Percentiles rank a stretch among this genome's conserved stretches.
Conservation (phyloP, 2,888 invertebrate genomes). For the Glyphotaelius pellucidus region DNA sequence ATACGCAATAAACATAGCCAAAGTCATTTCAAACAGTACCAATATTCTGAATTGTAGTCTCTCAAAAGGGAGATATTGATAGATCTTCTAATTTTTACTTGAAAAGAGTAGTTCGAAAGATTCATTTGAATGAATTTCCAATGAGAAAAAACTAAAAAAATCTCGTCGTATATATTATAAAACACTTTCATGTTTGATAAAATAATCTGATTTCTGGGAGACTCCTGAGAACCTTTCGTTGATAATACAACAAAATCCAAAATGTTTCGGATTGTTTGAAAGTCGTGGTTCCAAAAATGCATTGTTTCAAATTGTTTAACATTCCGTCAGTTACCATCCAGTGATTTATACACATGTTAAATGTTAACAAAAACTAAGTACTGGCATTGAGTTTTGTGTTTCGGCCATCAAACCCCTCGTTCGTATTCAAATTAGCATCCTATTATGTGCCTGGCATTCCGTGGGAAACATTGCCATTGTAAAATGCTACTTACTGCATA, state of each 20-base stretch:
- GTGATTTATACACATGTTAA: background rate
- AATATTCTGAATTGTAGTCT: too few species aligned
- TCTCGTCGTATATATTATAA: too few species aligned
- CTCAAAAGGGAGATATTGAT: too few species aligned
- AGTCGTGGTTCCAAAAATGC: background rate
- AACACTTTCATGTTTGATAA: background rate
- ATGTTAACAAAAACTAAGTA: background rate
- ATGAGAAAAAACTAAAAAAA: too few species aligned
- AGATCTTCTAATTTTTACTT: background rate
- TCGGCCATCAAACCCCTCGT: conserved; percentile 9
- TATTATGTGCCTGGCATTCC: conserved; percentile 3
- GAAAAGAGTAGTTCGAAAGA: background rate
- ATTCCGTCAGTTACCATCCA: background rate
- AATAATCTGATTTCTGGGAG: background rate
- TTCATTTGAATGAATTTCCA: background rate
- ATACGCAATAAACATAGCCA: too few species aligned
- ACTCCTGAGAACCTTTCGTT: background rate
- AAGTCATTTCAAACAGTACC: too few species aligned
- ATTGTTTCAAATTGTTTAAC: background rate
- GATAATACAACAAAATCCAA: background rate
- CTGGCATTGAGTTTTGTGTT: background rate
- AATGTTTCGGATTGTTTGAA: background rate
- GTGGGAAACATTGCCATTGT: background rate
- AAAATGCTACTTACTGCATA: background rate
- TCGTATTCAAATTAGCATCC: conserved; percentile 11